phyloP scores from a whole-genome alignment of 2,797 vertebrate genomes.

The Hydrocynus forskahlii region DNA sequence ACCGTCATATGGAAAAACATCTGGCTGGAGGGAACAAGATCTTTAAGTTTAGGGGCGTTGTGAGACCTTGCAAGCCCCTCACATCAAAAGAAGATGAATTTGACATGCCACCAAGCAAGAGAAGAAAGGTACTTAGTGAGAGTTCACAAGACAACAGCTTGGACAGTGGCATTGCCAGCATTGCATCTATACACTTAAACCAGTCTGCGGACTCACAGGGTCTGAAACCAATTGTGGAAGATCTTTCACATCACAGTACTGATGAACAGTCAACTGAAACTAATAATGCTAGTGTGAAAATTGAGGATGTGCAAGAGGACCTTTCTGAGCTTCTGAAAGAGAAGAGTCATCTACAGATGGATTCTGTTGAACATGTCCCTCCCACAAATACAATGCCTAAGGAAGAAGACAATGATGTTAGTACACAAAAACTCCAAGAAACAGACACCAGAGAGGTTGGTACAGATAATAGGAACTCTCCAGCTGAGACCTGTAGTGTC shows the following conservation, averaged over 20 bases:
- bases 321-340: constrained; percentile 75
- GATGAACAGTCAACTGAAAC: constrained; percentile 59
- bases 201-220: constrained; percentile 64
- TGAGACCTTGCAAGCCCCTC: constrained; percentile 79
- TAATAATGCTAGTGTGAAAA: constrained; percentile 75
- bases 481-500: constrained; percentile 71
- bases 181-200: constrained; percentile 64
- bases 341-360: constrained; percentile 65
- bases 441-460: constrained; percentile 49
- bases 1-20: constrained; percentile 98
- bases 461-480: constrained; percentile 59
- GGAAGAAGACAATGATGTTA: constrained; percentile 59
- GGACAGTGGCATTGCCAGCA: constrained; percentile 71
- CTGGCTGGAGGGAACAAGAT: constrained; percentile 85
- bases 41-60: constrained; percentile 90
- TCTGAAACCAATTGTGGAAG: constrained; percentile 67
- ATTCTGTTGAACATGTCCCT: constrained; percentile 67
- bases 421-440: constrained; percentile 55
- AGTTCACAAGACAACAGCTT: constrained; percentile 63
- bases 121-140: constrained; percentile 74
- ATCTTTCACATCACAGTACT: constrained; percentile 65
- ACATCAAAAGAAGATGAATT: constrained; percentile 74
- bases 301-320: constrained; percentile 76
- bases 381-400: constrained; percentile 68
- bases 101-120: constrained; percentile 80